Conservation (phyloP, 2,888 invertebrate genomes). For the Protonemura montana region DNA sequence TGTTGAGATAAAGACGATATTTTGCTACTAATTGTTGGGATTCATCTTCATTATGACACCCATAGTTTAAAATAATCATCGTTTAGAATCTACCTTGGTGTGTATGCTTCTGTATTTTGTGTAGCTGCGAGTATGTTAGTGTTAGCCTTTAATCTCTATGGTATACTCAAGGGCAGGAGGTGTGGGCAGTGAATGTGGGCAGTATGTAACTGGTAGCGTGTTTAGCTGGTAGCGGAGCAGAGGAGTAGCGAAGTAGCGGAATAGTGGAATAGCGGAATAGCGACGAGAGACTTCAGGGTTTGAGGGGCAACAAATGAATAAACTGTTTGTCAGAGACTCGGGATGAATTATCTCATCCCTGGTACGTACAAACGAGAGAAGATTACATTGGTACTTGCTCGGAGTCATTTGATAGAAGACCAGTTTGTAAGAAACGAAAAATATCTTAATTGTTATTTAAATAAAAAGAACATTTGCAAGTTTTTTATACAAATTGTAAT, state of each 20-base stretch:
- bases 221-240: too few species aligned
- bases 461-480: background rate
- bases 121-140: background rate
- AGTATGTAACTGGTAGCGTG: background rate
- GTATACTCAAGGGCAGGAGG: too few species aligned
- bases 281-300: background rate
- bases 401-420: background rate
- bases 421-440: background rate
- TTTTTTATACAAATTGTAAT: background rate
- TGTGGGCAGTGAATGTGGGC: background rate
- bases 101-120: background rate
- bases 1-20: background rate
- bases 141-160: background rate
- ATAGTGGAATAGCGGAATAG: background rate
- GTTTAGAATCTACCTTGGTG: slow-evolving; percentile 7
- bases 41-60: slow-evolving; percentile 12
- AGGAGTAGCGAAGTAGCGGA: too few species aligned
- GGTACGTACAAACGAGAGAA: background rate
- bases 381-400: background rate
- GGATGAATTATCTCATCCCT: background rate
- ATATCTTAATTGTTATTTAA: background rate
- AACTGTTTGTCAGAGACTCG: background rate
- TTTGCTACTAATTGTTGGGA: background rate
- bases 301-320: background rate
- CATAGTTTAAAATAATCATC: slow-evolving; percentile 7